A percentile compares a stretch with the other conserved stretches of the same genome.
These are phyloP conservation scores for Agonopterix heracliana DNA, from an alignment of 2,888 invertebrate species.

Conservation along the genomic window DNA sequence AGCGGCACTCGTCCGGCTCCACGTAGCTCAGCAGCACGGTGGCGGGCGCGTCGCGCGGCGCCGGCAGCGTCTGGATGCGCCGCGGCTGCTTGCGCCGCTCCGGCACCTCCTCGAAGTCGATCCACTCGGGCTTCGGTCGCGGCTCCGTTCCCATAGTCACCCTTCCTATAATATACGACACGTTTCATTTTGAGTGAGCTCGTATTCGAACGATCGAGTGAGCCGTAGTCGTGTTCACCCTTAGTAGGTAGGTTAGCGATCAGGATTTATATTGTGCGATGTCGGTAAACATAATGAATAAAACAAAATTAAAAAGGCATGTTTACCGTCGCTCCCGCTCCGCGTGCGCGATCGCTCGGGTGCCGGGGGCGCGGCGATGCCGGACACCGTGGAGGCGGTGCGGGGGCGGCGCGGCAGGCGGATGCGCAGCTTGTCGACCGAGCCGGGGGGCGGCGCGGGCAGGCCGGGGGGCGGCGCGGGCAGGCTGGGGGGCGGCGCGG, in stretches of 20 bases:
- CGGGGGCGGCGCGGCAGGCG: conserved; percentile 48
- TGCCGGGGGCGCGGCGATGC: conserved; percentile 24
- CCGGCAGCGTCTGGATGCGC: conserved; percentile 87
- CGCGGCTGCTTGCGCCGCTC: conserved; percentile 88
- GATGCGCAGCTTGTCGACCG: conserved; percentile 53
- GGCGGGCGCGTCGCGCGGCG: conserved; percentile 28
- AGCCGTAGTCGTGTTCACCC: no score
- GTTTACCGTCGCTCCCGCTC: conserved; percentile 44
- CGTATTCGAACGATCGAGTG: no score
- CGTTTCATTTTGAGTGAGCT: background rate
- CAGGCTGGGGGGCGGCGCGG: conserved; percentile 21
- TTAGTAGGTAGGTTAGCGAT: no score
- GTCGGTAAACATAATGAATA: no score
- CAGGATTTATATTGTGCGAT: no score
- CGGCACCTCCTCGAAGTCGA: conserved; percentile 91
- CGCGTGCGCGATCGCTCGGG: conserved; percentile 29
- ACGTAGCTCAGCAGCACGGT: conserved; percentile 82
- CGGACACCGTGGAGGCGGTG: conserved; percentile 38
- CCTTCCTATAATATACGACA: background rate
- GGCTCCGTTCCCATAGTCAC: background rate
- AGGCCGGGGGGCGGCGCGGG: conserved; percentile 21
- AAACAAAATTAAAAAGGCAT: no score
- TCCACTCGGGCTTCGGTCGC: conserved; percentile 78
- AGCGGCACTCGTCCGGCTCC: conserved; percentile 91
- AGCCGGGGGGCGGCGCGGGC: conserved; percentile 20